Percentiles rank a stretch among this genome's conserved stretches.
phyloP scores from a whole-genome alignment of 2,888 invertebrate species.

The Pseudococcus longispinus region DNA sequence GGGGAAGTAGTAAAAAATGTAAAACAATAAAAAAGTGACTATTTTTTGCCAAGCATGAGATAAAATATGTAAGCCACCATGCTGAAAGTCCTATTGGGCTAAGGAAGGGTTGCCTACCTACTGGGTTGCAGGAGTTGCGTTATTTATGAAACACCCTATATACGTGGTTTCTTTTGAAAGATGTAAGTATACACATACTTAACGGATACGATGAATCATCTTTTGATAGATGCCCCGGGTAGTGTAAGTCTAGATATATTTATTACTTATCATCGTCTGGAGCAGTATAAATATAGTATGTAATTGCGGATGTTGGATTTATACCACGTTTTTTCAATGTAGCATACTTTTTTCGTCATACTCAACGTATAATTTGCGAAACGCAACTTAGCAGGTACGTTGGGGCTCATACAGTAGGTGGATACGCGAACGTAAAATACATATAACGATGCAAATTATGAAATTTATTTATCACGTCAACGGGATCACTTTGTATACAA shows the following conservation, averaged over 20 bases:
- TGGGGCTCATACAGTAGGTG: background rate
- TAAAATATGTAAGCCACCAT: too few relatives aligned
- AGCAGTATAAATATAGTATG: background rate
- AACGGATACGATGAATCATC: background rate
- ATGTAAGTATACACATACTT: background rate
- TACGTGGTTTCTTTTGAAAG: too few relatives aligned
- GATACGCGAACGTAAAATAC: background rate
- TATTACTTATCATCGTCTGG: background rate
- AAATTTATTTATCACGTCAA: slow-evolving; percentile 19
- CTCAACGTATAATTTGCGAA: background rate
- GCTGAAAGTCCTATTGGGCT: too few relatives aligned
- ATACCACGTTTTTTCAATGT: background rate
- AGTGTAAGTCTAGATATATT: background rate
- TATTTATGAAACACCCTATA: background rate
- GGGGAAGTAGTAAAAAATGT: too few relatives aligned
- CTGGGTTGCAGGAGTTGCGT: background rate
- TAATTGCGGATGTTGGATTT: background rate
- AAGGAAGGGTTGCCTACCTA: too few relatives aligned
- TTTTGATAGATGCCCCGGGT: background rate
- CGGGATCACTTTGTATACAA: slow-evolving; percentile 6
- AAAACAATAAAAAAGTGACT: too few relatives aligned
- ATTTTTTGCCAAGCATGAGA: too few relatives aligned
- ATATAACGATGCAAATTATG: background rate
- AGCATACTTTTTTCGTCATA: background rate
- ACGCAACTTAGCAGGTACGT: background rate